Conservation (phyloP, 1,140 invertebrate genomes). For the Helicorthomorpha holstii region DNA sequence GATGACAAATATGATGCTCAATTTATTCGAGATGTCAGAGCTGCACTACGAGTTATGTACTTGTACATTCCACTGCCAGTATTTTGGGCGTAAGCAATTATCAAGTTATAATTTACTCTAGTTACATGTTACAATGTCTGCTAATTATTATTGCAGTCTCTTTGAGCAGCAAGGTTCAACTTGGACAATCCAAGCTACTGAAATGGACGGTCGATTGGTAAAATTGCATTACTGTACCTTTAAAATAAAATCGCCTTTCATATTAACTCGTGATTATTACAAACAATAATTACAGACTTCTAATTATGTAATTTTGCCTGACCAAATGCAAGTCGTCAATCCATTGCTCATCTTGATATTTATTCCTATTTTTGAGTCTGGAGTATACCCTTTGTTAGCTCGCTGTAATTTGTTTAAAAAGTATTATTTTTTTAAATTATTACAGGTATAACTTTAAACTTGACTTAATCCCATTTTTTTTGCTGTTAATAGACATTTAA, state of each 20-base stretch:
- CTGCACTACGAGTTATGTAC: conserved; percentile 24
- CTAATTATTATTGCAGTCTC: background rate
- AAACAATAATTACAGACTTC: background rate
- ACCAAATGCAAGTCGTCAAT: conserved; percentile 25
- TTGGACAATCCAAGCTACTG: conserved; percentile 30
- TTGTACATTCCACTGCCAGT: conserved; percentile 33
- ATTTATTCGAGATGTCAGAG: conserved; percentile 27
- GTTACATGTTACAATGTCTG: background rate
- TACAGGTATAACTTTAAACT: no score
- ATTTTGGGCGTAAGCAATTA: conserved; percentile 38
- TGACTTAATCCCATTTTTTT: no score
- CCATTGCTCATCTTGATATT: conserved; percentile 23
- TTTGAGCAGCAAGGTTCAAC: conserved; percentile 24
- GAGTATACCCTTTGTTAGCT: conserved; percentile 23
- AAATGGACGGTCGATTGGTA: conserved; percentile 27
- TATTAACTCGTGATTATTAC: background rate
- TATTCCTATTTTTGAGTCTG: conserved; percentile 25
- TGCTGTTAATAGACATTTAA: no score
- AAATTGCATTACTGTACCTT: background rate
- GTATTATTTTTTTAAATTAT: no score
- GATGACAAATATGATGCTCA: conserved; percentile 26
- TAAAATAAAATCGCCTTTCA: background rate
- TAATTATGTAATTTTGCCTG: background rate
- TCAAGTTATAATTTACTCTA: conserved; percentile 7
- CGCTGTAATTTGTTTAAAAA: conserved; percentile 18